Evolutionary conservation across 1,140 invertebrate genomes (phyloP).

Genomic region (Bombus turneri): DNA sequence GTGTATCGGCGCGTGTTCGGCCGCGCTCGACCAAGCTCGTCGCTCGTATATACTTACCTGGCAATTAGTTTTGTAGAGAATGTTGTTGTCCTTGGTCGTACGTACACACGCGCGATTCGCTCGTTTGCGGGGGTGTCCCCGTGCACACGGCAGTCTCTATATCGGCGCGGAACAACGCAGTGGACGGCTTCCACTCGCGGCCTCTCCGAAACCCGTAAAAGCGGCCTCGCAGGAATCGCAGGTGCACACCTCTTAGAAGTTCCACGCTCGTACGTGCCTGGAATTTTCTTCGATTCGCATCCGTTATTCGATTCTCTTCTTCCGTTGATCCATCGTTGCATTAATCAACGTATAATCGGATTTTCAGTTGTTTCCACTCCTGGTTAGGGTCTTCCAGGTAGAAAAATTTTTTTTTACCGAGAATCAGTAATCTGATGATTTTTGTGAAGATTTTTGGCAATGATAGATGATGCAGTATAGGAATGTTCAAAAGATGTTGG

Average conservation of each 20-base stretch:
- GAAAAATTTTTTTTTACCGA: too few species aligned
- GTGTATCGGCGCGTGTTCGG: conserved; percentile 47
- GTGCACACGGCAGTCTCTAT: conserved; percentile 35
- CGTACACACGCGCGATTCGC: conserved; percentile 64
- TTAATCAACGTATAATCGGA: background rate
- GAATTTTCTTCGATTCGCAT: conserved; percentile 7
- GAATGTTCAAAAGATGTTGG: too few species aligned
- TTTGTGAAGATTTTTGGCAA: too few species aligned
- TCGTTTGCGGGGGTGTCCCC: conserved; percentile 68
- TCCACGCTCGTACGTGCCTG: conserved; percentile 15
- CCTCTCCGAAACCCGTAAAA: conserved; percentile 23
- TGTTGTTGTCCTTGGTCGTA: conserved; percentile 80
- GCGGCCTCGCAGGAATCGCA: conserved; percentile 5
- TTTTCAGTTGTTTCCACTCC: background rate
- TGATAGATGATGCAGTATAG: too few species aligned
- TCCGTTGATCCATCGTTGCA: background rate
- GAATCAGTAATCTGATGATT: too few species aligned
- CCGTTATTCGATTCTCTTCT: background rate
- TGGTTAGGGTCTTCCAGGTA: background rate
- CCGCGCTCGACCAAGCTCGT: conserved; percentile 45
- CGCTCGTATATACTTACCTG: conserved; percentile 78
- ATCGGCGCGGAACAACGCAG: conserved; percentile 52
- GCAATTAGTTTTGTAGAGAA: conserved; percentile 81
- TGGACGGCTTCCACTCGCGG: conserved; percentile 28
- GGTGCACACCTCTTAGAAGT: conserved; percentile 15